phyloP scores from a whole-genome alignment of 1,140 invertebrate species.

The Drosophila ogumai region DNA sequence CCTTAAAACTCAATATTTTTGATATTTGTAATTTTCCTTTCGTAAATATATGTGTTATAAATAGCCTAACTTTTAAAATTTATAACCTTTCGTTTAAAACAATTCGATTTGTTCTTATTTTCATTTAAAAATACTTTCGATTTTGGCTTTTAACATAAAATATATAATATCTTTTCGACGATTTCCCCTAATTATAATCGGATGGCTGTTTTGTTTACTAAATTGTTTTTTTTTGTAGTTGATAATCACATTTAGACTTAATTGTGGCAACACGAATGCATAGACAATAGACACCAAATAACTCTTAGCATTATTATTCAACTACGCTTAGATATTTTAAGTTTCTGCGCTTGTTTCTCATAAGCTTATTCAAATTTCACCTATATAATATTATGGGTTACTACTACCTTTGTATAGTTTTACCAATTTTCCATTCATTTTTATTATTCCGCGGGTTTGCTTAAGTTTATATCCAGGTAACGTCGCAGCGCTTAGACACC shows the following conservation, averaged over 20 bases:
- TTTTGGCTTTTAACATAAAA: not conserved
- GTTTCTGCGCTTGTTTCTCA: not conserved
- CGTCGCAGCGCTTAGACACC: constrained; percentile 48
- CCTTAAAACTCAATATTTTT: too few species aligned
- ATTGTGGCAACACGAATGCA: constrained; percentile 14
- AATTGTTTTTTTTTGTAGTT: not conserved
- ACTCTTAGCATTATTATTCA: not conserved
- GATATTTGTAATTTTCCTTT: not conserved
- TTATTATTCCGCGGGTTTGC: not conserved
- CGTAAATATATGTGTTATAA: not conserved
- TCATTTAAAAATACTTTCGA: not conserved
- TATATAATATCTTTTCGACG: not conserved
- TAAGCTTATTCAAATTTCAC: constrained; percentile 19
- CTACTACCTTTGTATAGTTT: not conserved
- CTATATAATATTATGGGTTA: not conserved
- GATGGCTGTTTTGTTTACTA: constrained; percentile 1
- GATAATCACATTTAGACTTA: constrained; percentile 21
- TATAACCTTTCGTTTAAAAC: not conserved
- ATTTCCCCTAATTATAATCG: not conserved
- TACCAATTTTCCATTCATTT: not conserved
- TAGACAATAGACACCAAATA: constrained; percentile 30
- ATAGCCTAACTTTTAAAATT: not conserved
- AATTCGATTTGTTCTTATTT: not conserved
- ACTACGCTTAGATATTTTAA: not conserved
- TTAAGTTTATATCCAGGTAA: constrained; percentile 45